Evolutionary conservation across 2,797 vertebrate species (phyloP).

Genomic region (Gymnopithys bicolor): DNA sequence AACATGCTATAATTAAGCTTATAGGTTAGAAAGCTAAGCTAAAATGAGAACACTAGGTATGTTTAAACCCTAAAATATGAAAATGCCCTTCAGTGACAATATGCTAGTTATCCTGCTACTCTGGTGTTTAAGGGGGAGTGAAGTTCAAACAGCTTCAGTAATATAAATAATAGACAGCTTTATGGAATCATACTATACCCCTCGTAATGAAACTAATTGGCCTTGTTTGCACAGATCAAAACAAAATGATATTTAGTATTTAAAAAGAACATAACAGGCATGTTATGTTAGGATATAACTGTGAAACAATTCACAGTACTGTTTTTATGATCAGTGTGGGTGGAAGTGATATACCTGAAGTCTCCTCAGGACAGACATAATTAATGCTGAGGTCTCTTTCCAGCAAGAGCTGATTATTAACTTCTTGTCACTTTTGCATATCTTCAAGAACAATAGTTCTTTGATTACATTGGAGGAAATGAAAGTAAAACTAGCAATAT

Average conservation of each 20-base stretch:
- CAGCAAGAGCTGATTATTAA: neutral
- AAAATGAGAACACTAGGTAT: neutral
- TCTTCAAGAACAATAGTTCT: neutral
- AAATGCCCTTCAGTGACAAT: neutral
- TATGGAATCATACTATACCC: neutral
- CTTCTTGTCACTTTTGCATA: neutral
- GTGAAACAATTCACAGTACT: neutral
- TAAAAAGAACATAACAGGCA: neutral
- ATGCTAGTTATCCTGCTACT: neutral
- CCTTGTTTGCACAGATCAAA: neutral
- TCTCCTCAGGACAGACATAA: neutral
- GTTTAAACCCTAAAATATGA: neutral
- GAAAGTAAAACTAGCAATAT: neutral
- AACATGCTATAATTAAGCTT: neutral
- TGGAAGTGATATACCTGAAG: neutral
- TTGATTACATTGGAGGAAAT: neutral
- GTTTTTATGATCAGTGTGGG: neutral
- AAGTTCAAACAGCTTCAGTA: neutral
- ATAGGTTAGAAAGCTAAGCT: neutral
- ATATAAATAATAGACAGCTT: neutral
- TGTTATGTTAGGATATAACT: neutral
- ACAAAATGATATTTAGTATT: neutral
- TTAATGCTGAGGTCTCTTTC: neutral
- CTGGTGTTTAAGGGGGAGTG: neutral
- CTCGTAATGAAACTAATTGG: neutral